Percentiles rank a stretch among this genome's conserved stretches.
phyloP scores from a whole-genome alignment of 2,888 invertebrate species.

The Pandemis heparana region DNA sequence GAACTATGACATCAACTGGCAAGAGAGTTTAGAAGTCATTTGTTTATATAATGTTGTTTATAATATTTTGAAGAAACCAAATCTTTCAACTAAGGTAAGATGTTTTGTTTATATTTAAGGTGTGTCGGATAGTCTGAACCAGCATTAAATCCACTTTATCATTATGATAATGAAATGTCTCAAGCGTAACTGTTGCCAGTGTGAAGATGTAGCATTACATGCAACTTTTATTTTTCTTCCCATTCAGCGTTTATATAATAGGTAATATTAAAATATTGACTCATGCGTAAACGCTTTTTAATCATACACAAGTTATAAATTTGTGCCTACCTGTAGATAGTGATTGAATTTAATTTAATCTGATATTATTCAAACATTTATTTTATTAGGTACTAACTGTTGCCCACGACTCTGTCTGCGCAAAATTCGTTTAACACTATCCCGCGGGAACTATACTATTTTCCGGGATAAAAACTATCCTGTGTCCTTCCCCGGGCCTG shows the following conservation, averaged over 20 bases:
- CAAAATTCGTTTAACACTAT: too few species aligned
- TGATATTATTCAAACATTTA: background rate
- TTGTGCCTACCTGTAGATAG: background rate
- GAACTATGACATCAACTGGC: conserved; percentile 91
- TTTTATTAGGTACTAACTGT: too few species aligned
- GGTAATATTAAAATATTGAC: background rate
- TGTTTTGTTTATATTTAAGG: background rate
- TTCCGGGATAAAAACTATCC: too few species aligned
- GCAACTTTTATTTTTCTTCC: background rate
- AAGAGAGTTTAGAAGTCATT: conserved; percentile 91
- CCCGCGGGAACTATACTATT: too few species aligned
- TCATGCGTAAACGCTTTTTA: background rate
- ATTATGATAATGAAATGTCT: background rate
- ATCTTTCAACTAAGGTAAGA: conserved; percentile 72
- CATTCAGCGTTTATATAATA: background rate
- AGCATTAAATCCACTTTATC: background rate
- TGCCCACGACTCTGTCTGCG: too few species aligned
- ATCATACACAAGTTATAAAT: background rate
- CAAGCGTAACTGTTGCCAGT: too few species aligned
- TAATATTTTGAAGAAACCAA: conserved; percentile 69
- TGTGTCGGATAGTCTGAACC: background rate
- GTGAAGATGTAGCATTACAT: background rate
- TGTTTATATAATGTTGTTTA: conserved; percentile 83
- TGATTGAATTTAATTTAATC: background rate
- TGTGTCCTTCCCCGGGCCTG: too few species aligned